phyloP scores from a whole-genome alignment of 2,888 invertebrate genomes.

The Sinodicranocentrus sp. region DNA sequence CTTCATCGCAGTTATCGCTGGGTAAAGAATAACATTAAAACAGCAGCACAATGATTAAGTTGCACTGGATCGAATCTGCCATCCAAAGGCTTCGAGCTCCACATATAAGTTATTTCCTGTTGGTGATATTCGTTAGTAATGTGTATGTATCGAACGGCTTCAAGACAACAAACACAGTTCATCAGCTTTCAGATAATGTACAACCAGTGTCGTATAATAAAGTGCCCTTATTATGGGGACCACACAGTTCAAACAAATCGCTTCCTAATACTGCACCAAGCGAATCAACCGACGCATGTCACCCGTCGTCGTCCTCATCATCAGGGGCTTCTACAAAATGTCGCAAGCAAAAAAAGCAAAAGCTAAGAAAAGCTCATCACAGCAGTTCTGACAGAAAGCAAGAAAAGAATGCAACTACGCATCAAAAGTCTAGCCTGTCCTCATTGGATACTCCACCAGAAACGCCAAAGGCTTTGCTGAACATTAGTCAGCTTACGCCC shows the following conservation, averaged over 20 bases:
- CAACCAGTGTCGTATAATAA: conserved; percentile 25
- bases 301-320: not conserved
- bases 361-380: not conserved
- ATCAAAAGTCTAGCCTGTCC: not conserved
- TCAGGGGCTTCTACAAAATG: not conserved
- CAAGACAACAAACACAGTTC: conserved; percentile 32
- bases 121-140: not conserved
- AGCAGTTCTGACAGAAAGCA: not conserved
- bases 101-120: not conserved
- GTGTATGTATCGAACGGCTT: conserved; percentile 7
- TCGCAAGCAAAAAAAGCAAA: not conserved
- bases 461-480: conserved; percentile 22
- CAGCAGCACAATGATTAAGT: not conserved
- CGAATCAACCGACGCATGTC: not conserved
- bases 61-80: not conserved
- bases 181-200: not conserved
- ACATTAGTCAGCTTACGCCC: conserved; percentile 35
- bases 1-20: not conserved
- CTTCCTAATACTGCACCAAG: not conserved
- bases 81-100: not conserved
- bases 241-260: conserved; percentile 5
- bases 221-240: conserved; percentile 37
- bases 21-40: conserved; percentile 7
- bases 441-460: conserved; percentile 12
- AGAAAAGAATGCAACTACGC: not conserved